Conservation (phyloP, 2,888 invertebrate genomes). For the Ophion slaviceki region DNA sequence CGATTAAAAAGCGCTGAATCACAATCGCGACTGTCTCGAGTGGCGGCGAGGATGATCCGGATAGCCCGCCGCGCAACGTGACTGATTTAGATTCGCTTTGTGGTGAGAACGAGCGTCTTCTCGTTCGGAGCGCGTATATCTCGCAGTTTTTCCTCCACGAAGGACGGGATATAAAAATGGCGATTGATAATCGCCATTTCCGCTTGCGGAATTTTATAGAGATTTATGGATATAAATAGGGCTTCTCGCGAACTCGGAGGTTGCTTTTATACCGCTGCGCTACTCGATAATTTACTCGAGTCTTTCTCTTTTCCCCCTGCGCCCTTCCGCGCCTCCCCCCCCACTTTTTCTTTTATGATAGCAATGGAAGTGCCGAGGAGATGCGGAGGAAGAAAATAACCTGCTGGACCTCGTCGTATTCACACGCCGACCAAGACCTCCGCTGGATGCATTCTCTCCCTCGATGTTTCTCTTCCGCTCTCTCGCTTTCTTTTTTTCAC, state of each 20-base stretch:
- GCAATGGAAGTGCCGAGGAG: conserved; percentile 3
- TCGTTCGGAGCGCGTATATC: background rate
- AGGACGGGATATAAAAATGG: conserved; percentile 36
- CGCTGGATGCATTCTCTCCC: conserved; percentile 9
- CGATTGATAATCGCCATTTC: conserved; percentile 56
- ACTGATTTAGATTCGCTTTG: conserved; percentile 23
- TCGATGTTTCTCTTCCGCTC: background rate
- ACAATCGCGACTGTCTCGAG: background rate
- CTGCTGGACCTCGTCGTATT: conserved; percentile 38
- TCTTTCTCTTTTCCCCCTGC: background rate
- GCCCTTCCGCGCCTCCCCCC: background rate
- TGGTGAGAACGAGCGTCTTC: background rate
- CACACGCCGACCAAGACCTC: conserved; percentile 45
- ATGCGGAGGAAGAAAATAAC: conserved; percentile 43
- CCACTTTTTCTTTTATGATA: background rate
- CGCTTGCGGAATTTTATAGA: conserved; percentile 42
- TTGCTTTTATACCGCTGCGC: conserved; percentile 20
- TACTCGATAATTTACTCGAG: conserved; percentile 38
- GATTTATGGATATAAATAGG: conserved; percentile 20
- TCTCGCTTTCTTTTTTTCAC: background rate
- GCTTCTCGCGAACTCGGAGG: conserved; percentile 7
- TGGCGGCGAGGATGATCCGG: background rate
- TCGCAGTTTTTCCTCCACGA: background rate
- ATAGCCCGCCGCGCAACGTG: conserved; percentile 8
- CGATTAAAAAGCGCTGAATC: conserved; percentile 38